A percentile compares a stretch with the other conserved stretches of the same genome.
Conservation (phyloP, 1,140 invertebrate species). For the Halictus rubicundus region DNA sequence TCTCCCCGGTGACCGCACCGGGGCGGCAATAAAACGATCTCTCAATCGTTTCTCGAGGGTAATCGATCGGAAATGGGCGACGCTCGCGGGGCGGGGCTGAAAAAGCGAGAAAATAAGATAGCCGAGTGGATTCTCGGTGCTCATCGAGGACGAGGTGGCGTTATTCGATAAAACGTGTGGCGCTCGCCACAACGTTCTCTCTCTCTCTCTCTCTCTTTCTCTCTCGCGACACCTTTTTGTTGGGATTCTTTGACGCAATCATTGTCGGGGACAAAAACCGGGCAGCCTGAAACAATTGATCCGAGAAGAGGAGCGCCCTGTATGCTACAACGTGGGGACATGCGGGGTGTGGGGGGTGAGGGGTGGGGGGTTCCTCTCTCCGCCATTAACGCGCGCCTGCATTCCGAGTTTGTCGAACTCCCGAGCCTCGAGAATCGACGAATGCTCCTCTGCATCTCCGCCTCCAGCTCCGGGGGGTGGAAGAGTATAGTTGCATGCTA, state of each 20-base stretch:
- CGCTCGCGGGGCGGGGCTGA: neutral
- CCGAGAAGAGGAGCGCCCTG: too few relatives aligned
- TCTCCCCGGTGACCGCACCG: neutral
- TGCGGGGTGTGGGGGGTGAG: too few relatives aligned
- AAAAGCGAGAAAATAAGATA: neutral
- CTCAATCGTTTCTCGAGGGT: neutral
- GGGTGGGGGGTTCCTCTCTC: neutral
- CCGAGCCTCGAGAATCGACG: neutral
- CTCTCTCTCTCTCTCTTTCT: too few relatives aligned
- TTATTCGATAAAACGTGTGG: neutral
- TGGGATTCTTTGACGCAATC: slow-evolving; percentile 15
- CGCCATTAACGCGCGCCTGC: slow-evolving; percentile 23
- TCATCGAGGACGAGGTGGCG: neutral
- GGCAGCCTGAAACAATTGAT: slow-evolving; percentile 1
- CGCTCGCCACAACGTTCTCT: neutral
- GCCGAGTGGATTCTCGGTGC: neutral
- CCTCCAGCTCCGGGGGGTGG: neutral
- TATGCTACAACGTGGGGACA: too few relatives aligned
- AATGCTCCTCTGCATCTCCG: neutral
- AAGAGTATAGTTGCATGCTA: neutral
- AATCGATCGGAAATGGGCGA: neutral
- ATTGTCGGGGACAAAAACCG: neutral
- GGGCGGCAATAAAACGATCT: slow-evolving; percentile 1
- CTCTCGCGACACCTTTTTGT: neutral
- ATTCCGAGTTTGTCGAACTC: slow-evolving; percentile 13